Evolutionary conservation across 2,797 vertebrate genomes (phyloP), one percentile per base, ranked within the genome.

Genomic region (Crocidura indochinensis): DNA sequence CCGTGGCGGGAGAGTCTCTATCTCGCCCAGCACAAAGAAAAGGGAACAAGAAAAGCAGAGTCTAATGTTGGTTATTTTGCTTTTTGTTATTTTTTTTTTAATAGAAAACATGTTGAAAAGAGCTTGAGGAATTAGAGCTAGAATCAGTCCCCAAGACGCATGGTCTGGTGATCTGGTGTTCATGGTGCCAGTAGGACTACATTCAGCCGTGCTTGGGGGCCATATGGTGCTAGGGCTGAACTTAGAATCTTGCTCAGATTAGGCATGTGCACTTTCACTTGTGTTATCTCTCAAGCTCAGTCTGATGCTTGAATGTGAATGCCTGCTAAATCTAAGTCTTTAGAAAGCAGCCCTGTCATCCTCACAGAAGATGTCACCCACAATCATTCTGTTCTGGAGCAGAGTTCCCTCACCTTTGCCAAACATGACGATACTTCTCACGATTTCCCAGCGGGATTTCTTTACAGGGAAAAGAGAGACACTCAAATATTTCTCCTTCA

Each of bases 361-460:
- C 31, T 93, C 75, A 7, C 44, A 68, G 56, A 76, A 38, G 88
- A 65, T 92, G 91, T 94, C 75, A 77, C 88, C 76, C 84, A 76
- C 72, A 65, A 38, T 91, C 75, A 74, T 90, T 84, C 74, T 78
- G 49, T 67, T 87, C 72, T 65, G 93, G 87, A 91, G 74, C 78
- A 78, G 22, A 75, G 77, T 64, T 62, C 46, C 83, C 93, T 94
- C 95, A 98, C 98, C 97, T 98, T 98, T 96, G 69, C 96, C 96
- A 91, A 97, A 96, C 93, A 95, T 96, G 90, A 98, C 97, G 76
- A 97, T 78, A 56, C 95, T 96, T 94, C 96, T 98, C 94, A 98
- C 84, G 84, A 96, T 92, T 75, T 97, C 97, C 98, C 98, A 98
- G 82, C 22, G 96, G 73, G 95, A 96, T 95, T 97, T 97, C 74